Conservation (phyloP, 2,113 vertebrate genomes). For the Cochlearius cochlearius region DNA sequence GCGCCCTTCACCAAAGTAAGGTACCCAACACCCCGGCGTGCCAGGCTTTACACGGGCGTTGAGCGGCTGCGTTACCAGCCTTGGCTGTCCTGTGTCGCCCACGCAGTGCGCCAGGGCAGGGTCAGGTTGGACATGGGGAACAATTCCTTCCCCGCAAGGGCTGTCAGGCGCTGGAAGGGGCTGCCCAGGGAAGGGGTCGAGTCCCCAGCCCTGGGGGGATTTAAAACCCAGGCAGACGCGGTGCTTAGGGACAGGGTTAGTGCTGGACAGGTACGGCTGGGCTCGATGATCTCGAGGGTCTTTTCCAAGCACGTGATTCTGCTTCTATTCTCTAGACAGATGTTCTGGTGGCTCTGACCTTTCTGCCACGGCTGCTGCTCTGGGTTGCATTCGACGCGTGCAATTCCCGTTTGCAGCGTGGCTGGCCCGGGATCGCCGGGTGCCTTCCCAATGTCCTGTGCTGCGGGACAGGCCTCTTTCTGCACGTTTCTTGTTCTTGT, state of each 20-base stretch:
- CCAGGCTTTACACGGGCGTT: fast-evolving
- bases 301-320: too few species aligned
- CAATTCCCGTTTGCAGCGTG: background rate
- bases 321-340: background rate
- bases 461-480: background rate
- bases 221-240: too few species aligned
- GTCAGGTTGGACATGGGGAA: too few species aligned
- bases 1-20: background rate
- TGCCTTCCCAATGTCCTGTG: background rate
- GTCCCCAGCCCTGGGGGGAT: too few species aligned
- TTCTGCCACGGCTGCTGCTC: background rate
- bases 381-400: background rate
- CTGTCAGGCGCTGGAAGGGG: too few species aligned
- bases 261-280: too few species aligned
- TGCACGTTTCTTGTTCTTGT: background rate
- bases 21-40: background rate
- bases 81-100: fast-evolving
- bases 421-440: background rate
- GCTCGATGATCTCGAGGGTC: too few species aligned
- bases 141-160: too few species aligned
- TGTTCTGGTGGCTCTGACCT: too few species aligned
- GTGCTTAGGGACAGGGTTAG: too few species aligned
- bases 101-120: fast-evolving
- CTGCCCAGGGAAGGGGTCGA: too few species aligned
- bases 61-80: too few species aligned